Evolutionary conservation across 2,888 invertebrate species (phyloP), one percentile per base, ranked within the genome.

Genomic region (Stenodera caucasica): DNA sequence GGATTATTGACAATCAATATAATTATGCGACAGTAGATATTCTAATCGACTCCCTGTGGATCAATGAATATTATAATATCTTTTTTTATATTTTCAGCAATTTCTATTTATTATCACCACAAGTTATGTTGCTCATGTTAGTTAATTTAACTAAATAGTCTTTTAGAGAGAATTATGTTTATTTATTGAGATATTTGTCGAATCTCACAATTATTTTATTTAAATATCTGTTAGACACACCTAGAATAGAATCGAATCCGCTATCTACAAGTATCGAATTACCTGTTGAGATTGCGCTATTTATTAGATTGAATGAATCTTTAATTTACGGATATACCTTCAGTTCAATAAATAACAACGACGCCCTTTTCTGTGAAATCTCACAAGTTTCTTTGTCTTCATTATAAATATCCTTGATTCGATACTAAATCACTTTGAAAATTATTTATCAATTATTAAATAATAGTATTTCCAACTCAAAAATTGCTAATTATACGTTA

Each of bases 101-200:
- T 21, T 45, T 21, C 45, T 7, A 12, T 2, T 9, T 35, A 14
- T 1, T 14, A 9, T 2, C n/a, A n/a, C n/a, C n/a, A n/a, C n/a
- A n/a, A n/a, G n/a, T 35, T 9, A 35, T 9, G 14, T 2, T 1
- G 15, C 5, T 11, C 33, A n/a, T 35, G 26, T 26, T 26, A n/a
- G n/a, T n/a, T n/a, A n/a, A n/a, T n/a, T n/a, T n/a, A n/a, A n/a
- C n/a, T n/a, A n/a, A n/a, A n/a, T n/a, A n/a, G n/a, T n/a, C n/a
- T n/a, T n/a, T n/a, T n/a, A n/a, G n/a, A n/a, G n/a, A n/a, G n/a
- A n/a, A n/a, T n/a, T 12, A 40, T 14, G 6, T 35, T 9, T 40
- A 40, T 40, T 40, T 40, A 40, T 40, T 40, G 1, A 40, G 45
- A 45, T 45, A 45, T 45, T 45, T 45, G 45, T 45, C 21, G 45